These are phyloP conservation scores for Nothobranchius kuhntae DNA, from an alignment of 2,113 vertebrate species.

Conservation along the genomic window DNA sequence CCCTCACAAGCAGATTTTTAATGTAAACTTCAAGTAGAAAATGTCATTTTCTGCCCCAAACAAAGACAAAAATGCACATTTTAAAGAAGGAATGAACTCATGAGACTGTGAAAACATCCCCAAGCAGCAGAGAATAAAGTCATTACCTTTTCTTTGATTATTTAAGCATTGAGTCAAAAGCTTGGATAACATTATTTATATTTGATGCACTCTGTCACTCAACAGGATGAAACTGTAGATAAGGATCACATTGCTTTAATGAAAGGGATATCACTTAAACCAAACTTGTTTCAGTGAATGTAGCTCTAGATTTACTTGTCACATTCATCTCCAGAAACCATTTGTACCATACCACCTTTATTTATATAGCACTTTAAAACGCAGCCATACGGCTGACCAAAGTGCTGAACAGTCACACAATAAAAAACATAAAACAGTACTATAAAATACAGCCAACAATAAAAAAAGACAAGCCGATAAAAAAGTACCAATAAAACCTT, in stretches of 20 bases:
- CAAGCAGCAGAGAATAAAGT: too few relatives aligned
- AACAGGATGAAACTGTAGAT: slow-evolving; percentile 22
- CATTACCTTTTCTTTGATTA: background rate
- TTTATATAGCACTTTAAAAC: too few relatives aligned
- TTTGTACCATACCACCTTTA: too few relatives aligned
- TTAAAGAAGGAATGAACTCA: background rate
- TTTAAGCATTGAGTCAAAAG: background rate
- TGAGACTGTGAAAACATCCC: background rate
- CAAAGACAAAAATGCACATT: background rate
- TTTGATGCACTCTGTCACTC: slow-evolving; percentile 16
- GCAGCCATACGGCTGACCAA: too few relatives aligned
- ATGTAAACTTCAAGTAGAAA: background rate
- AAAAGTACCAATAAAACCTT: too few relatives aligned
- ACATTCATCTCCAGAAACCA: too few relatives aligned
- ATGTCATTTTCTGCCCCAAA: background rate
- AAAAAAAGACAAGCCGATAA: too few relatives aligned
- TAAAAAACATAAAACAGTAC: too few relatives aligned
- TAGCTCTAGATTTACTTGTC: too few relatives aligned
- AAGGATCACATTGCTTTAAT: slow-evolving; percentile 30
- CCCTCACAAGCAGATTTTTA: background rate
- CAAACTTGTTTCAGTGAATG: too few relatives aligned
- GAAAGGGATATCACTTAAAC: slow-evolving; percentile 46
- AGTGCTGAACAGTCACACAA: too few relatives aligned
- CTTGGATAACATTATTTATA: slow-evolving; percentile 2
- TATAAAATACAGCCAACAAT: too few relatives aligned